phyloP scores from a whole-genome alignment of 2,888 invertebrate species.

The Erebia epiphron region DNA sequence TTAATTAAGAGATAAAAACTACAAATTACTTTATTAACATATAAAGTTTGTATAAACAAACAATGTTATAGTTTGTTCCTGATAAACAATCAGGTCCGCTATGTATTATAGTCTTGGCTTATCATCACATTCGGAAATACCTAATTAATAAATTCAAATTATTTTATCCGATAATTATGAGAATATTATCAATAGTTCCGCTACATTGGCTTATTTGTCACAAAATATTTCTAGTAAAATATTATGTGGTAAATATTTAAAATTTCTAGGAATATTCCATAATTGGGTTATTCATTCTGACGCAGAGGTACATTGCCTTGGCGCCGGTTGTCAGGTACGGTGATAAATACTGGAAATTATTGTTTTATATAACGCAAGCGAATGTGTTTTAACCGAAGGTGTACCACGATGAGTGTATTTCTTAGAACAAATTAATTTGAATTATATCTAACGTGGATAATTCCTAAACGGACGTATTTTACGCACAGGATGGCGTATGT shows the following conservation, averaged over 20 bases:
- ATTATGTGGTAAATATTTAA: constrained; percentile 44
- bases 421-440: constrained; percentile 23
- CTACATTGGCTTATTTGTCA: constrained; percentile 50
- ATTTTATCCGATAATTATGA: constrained; percentile 44
- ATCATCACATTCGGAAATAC: constrained; percentile 17
- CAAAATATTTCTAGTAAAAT: constrained; percentile 43
- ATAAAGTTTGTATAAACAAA: constrained; percentile 8
- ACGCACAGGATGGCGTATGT: background rate
- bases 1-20: constrained; percentile 20
- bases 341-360: constrained; percentile 46
- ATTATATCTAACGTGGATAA: constrained; percentile 8
- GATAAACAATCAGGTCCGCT: background rate
- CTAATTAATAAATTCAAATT: constrained; percentile 49
- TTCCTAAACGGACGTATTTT: background rate
- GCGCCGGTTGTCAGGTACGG: constrained; percentile 40
- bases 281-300: constrained; percentile 34
- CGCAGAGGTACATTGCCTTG: constrained; percentile 37
- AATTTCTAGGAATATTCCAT: constrained; percentile 47
- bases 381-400: constrained; percentile 36
- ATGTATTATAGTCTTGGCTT: constrained; percentile 6
- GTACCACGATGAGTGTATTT: constrained; percentile 32
- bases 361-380: constrained; percentile 43
- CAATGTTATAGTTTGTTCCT: constrained; percentile 13
- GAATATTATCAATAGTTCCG: constrained; percentile 52
- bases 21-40: constrained; percentile 20